Conservation (phyloP, 2,797 vertebrate genomes). For the Pempheris klunzingeri region DNA sequence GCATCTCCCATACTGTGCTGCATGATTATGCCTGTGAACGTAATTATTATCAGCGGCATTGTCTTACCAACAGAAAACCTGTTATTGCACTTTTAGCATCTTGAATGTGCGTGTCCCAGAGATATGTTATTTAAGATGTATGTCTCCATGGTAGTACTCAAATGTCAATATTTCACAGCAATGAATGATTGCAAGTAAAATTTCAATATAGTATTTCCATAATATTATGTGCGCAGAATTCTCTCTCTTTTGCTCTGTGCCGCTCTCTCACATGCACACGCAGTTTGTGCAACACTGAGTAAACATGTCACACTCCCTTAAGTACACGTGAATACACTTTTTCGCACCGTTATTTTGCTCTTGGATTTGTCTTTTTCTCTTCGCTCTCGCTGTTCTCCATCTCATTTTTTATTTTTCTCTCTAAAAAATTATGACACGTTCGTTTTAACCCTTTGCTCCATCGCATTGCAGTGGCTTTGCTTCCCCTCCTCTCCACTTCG, state of each 20-base stretch:
- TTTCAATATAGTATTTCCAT: background rate
- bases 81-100: conserved; percentile 19
- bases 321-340: conserved; percentile 62
- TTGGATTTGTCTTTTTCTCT: conserved; percentile 38
- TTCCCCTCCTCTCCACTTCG: conserved; percentile 66
- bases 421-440: conserved; percentile 63
- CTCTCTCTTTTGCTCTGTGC: conserved; percentile 27
- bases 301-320: conserved; percentile 61
- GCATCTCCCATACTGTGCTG: conserved; percentile 12
- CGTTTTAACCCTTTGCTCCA: conserved; percentile 78
- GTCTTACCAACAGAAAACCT: conserved; percentile 8
- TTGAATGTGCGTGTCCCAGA: background rate
- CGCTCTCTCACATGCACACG: conserved; percentile 18
- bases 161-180: background rate
- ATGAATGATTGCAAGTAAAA: conserved; percentile 1
- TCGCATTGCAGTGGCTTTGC: conserved; percentile 79
- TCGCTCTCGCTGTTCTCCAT: conserved; percentile 19
- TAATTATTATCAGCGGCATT: conserved; percentile 18
- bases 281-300: conserved; percentile 57
- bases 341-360: conserved; percentile 45
- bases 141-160: conserved; percentile 11
- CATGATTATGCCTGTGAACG: conserved; percentile 23
- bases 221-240: conserved; percentile 26
- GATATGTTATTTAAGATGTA: background rate
- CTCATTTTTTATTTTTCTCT: conserved; percentile 53